These are phyloP conservation scores for Pseudorhombus dupliciocellatus DNA, from an alignment of 2,113 vertebrate genomes.

Conservation along the genomic window DNA sequence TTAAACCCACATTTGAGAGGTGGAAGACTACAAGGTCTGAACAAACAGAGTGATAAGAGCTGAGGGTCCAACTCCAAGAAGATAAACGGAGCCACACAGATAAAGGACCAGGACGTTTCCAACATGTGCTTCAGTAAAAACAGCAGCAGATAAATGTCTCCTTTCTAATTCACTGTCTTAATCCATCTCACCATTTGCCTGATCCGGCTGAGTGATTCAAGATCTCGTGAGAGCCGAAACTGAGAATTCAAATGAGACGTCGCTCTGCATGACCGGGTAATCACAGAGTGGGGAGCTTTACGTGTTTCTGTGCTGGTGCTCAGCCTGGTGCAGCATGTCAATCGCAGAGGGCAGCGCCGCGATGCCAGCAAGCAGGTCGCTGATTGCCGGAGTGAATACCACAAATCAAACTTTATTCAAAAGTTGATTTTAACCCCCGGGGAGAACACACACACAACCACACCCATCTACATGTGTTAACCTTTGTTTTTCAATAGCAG, in stretches of 20 bases:
- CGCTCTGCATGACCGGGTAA: slow-evolving; percentile 41
- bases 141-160: neutral
- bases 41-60: slow-evolving; percentile 81
- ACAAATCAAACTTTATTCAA: neutral
- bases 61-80: slow-evolving; percentile 84
- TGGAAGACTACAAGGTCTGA: slow-evolving; percentile 77
- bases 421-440: neutral
- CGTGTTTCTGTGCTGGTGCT: slow-evolving; percentile 1
- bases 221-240: slow-evolving; percentile 22
- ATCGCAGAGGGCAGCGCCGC: slow-evolving; percentile 2
- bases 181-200: slow-evolving; percentile 1
- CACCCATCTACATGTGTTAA: neutral
- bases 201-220: slow-evolving; percentile 17
- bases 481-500: neutral
- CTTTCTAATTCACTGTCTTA: slow-evolving; percentile 22
- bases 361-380: too few relatives aligned
- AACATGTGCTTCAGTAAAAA: too few relatives aligned
- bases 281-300: slow-evolving; percentile 23
- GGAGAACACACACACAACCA: neutral
- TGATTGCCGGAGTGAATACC: too few relatives aligned
- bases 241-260: slow-evolving; percentile 39
- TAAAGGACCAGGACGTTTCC: neutral
- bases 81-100: slow-evolving; percentile 76
- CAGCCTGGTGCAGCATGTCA: neutral
- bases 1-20: slow-evolving; percentile 56